phyloP scores from a whole-genome alignment of 2,888 invertebrate genomes.

The Augiades crinisus region DNA sequence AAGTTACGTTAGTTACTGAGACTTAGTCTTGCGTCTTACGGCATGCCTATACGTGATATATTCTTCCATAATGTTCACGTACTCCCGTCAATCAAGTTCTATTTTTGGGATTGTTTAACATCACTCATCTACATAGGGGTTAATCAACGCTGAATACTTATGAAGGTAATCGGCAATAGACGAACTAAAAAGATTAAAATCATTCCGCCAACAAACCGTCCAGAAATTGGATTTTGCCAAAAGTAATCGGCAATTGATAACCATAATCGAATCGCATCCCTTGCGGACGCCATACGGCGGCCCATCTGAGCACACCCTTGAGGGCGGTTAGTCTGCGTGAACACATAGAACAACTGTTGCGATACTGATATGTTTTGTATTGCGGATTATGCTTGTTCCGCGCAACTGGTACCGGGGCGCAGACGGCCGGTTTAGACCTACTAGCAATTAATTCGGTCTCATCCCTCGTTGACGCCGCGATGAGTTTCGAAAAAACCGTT shows the following conservation, averaged over 20 bases:
- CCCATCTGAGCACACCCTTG: conserved; percentile 51
- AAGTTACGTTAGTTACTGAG: too few species aligned
- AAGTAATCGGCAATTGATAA: conserved; percentile 41
- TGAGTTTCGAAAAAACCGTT: not conserved
- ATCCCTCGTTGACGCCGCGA: conserved; percentile 15
- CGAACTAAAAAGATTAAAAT: not conserved
- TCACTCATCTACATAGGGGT: too few species aligned
- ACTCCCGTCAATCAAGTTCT: too few species aligned
- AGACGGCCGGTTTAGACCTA: conserved; percentile 23
- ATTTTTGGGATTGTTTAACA: too few species aligned
- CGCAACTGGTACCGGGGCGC: conserved; percentile 33
- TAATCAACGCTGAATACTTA: too few species aligned
- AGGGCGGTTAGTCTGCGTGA: conserved; percentile 41
- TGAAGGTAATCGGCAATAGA: too few species aligned
- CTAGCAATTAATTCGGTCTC: conserved; percentile 5
- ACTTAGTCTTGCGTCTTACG: too few species aligned
- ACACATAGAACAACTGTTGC: conserved; percentile 59
- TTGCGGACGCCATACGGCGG: conserved; percentile 47
- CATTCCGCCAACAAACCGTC: not conserved
- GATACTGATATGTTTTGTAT: conserved; percentile 56
- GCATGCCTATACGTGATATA: too few species aligned
- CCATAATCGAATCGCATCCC: conserved; percentile 48
- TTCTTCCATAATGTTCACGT: too few species aligned
- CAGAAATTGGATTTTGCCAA: conserved; percentile 24
- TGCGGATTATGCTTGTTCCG: conserved; percentile 46